Evolutionary conservation across 2,113 vertebrate genomes (phyloP), one percentile per base, ranked within the genome.

Genomic region (Scomber japonicus): DNA sequence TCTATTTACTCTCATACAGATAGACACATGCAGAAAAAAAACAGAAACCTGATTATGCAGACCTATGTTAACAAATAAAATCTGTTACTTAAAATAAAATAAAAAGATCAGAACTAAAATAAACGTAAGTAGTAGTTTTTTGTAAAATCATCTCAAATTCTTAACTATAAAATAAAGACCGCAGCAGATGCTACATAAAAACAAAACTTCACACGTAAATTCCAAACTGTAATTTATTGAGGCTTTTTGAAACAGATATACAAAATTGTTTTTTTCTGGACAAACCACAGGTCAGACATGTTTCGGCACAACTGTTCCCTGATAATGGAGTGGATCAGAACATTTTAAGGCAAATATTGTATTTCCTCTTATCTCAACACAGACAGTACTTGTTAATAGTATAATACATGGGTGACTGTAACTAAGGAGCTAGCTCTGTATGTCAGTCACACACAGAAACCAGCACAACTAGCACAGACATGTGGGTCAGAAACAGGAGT

Each of bases 171-270:
- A 9, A 12, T 11, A 13, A 63, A 21, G 27, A 63, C 45, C 16
- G n/a, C 11, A 1, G 4, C 12, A 71, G n/a, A 35, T 35, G 30
- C 57, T 35, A 6, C 11, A 49, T n/a, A 65, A 53, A 30, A 40
- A 65, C 2, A 62, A 0, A 24, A 70, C 2, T 3, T 27, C 0
- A 57, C 48, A 7, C 15, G 0, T 24, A 27, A 55, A 12, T 60
- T 68, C 45, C 4, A 55, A 72, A 64, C 61, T 71, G 54, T 3
- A 12, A 63, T 82, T 88, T 88, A 82, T 82, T 81, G 24, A 35
- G 54, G 54, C 71, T 21, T 13, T 53, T 55, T 69, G 50, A 72
- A 40, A 74, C 1, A 51, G n/a, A 90, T 59, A 66, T 78, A 80
- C 17, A 88, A 82, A 82, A 71, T 65, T n/a, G 31, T 0, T 8